Evolutionary conservation across 2,797 vertebrate species (phyloP).

Genomic region (Lepilemur ruficaudatus): DNA sequence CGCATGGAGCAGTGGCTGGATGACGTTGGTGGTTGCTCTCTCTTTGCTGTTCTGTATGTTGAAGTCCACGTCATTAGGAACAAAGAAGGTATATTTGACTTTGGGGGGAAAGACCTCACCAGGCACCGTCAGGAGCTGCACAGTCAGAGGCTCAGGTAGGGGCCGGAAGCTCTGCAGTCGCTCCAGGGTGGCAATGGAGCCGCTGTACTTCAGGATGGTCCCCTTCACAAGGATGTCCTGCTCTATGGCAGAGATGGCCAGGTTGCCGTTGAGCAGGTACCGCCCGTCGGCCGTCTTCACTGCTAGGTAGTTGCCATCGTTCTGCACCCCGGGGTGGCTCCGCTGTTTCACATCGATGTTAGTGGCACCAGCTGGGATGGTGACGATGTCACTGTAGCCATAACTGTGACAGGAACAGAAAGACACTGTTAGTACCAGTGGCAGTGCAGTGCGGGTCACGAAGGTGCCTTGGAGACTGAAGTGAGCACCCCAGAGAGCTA

Average conservation of each 20-base stretch:
- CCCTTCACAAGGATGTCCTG: conserved; percentile 94
- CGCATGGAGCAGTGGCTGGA: conserved; percentile 87
- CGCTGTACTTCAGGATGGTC: conserved; percentile 95
- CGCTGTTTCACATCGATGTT: conserved; percentile 98
- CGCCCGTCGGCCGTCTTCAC: conserved; percentile 88
- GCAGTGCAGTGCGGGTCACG: background rate
- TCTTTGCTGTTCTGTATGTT: conserved; percentile 87
- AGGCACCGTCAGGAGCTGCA: conserved; percentile 92
- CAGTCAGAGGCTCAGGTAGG: conserved; percentile 90
- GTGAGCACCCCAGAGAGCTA: background rate
- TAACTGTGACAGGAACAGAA: conserved; percentile 83
- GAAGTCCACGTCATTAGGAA: conserved; percentile 90
- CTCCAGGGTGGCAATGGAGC: conserved; percentile 94
- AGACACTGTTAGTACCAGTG: background rate
- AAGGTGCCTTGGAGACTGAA: background rate
- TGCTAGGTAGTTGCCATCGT: conserved; percentile 96
- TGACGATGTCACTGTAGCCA: conserved; percentile 96
- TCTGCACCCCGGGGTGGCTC: conserved; percentile 91
- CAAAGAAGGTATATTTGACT: conserved; percentile 96
- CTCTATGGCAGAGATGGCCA: conserved; percentile 94
- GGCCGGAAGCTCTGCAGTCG: conserved; percentile 94
- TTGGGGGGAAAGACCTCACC: conserved; percentile 90
- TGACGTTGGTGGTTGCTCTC: conserved; percentile 87
- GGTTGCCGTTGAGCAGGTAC: conserved; percentile 96
- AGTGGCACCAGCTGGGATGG: conserved; percentile 94